Evolutionary conservation across 2,113 vertebrate species (phyloP).

Genomic region (Odobenus rosmarus): DNA sequence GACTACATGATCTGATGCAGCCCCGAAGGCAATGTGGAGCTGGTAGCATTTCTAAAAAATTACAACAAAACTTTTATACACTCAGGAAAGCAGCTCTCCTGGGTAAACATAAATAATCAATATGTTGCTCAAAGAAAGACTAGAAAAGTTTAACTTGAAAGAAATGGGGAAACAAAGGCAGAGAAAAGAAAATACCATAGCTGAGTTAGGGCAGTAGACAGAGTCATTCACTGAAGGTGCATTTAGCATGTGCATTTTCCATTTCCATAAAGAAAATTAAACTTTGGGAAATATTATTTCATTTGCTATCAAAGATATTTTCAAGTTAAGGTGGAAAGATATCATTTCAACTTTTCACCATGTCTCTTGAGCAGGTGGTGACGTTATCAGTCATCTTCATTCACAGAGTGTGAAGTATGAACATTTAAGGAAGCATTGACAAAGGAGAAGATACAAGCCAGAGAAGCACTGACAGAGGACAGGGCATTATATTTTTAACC

Average conservation of each 20-base stretch:
- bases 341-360: background rate
- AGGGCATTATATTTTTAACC: background rate
- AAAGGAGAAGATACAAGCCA: background rate
- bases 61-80: background rate
- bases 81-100: background rate
- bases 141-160: background rate
- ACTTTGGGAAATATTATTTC: background rate
- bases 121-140: background rate
- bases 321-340: background rate
- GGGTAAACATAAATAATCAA: background rate
- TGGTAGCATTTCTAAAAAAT: background rate
- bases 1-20: background rate
- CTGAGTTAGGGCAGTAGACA: background rate
- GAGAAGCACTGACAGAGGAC: background rate
- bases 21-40: background rate
- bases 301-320: background rate
- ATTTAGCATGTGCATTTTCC: background rate
- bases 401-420: background rate
- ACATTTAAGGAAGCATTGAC: background rate
- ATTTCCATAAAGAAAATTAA: slow-evolving; percentile 5
- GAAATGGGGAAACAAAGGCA: background rate
- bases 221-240: background rate
- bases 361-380: background rate
- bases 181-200: background rate
- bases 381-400: background rate